Evolutionary conservation across 1,140 invertebrate species (phyloP), one percentile per base, ranked within the genome.

Genomic region (Galendromus occidentalis): DNA sequence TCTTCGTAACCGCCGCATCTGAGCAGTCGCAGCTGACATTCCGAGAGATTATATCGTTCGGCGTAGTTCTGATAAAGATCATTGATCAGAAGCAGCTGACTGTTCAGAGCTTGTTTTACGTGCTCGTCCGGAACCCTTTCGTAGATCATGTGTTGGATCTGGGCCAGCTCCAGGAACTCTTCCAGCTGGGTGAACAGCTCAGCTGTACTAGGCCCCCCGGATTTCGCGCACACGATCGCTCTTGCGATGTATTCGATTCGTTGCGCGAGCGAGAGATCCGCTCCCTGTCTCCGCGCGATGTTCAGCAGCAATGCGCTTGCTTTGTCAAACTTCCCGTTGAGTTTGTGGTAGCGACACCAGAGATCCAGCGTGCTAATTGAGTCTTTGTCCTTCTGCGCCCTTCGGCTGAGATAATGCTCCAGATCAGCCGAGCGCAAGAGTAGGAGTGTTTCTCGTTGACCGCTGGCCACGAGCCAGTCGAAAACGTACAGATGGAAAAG

Each of bases 321-420:
- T 20, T 25, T 29, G 14, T 59, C 51, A 22, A 59, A 33, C 51
- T 59, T 59, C 9, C 33, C 33, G 22, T 59, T 17, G 22, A 59
- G 25, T 59, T 59, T 33, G 20, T 59, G 51, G 33, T 59, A 33
- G 51, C 51, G 51, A 25, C 25, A 25, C 25, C 25, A 33, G 12
- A 59, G 51, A 14, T 59, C 51, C 51, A 59, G 51, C 12, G 51
- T 59, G 12, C 12, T 59, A 22, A 59, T 59, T 25, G 51, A 59
- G 22, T 25, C 33, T 18, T 25, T 25, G 25, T 59, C 51, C 20
- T 33, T n/a, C 33, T 59, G 25, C 14, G 51, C 22, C 20, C 51
- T 17, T 29, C 33, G 51, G 17, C 22, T 17, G 14, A 59, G 51
- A 9, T 59, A 59, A 17, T 59, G 25, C 9, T 59, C 51, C 1